These are phyloP conservation scores for Caenorhabditis virilis DNA, from an alignment of 2,888 invertebrate species.

Conservation along the genomic window DNA sequence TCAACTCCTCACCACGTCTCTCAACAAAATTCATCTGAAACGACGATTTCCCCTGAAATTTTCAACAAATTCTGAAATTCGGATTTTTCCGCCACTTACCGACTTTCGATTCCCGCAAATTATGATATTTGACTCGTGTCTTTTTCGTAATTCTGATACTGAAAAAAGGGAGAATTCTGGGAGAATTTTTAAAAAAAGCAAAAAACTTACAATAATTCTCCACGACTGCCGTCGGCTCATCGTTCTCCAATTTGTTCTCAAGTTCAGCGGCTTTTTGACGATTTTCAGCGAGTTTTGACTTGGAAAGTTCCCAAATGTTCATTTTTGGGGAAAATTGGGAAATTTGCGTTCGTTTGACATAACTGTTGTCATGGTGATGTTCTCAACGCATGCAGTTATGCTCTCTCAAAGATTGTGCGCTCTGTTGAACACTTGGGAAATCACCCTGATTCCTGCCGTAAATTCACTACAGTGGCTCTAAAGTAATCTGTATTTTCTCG, in stretches of 20 bases:
- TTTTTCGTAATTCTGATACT: slow-evolving; percentile 38
- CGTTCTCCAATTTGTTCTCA: slow-evolving; percentile 45
- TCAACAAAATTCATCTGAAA: slow-evolving; percentile 81
- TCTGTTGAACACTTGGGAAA: no score
- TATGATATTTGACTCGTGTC: slow-evolving; percentile 41
- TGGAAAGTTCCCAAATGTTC: slow-evolving; percentile 54
- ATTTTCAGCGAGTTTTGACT: slow-evolving; percentile 45
- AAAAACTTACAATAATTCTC: slow-evolving; percentile 36
- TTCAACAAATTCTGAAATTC: not conserved
- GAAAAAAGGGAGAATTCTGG: slow-evolving; percentile 1
- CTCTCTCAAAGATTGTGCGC: no score
- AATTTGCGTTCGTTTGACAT: no score
- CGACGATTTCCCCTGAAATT: slow-evolving; percentile 78
- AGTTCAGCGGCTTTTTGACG: slow-evolving; percentile 39
- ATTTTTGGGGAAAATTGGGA: slow-evolving; percentile 14
- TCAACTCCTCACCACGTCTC: slow-evolving; percentile 76
- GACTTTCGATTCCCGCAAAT: slow-evolving; percentile 46
- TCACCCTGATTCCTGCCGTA: no score
- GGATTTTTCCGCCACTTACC: slow-evolving; percentile 16
- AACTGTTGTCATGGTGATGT: no score
- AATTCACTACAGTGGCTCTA: no score
- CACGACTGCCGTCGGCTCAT: slow-evolving; percentile 11
- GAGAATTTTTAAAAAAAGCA: not conserved
- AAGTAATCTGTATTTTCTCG: no score
- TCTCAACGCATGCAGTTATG: no score